Evolutionary conservation across 2,797 vertebrate genomes (phyloP).

Genomic region (Eupleurogrammus muticus): DNA sequence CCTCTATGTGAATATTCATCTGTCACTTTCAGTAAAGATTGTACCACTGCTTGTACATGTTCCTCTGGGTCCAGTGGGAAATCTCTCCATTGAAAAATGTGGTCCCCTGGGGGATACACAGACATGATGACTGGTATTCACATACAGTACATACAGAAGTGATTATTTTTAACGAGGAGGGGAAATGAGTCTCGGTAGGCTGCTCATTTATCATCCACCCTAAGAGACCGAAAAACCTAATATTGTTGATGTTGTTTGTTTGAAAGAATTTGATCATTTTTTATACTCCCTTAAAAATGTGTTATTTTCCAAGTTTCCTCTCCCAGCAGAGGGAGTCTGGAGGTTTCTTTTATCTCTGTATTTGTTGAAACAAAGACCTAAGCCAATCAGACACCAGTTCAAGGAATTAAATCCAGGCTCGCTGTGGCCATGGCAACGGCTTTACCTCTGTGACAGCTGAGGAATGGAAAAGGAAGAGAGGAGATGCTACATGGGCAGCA

Average conservation of each 20-base stretch:
- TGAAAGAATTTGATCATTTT: not conserved
- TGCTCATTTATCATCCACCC: slow-evolving; percentile 13
- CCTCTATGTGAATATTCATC: slow-evolving; percentile 40
- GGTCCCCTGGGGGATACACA: not conserved
- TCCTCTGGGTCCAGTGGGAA: slow-evolving; percentile 23
- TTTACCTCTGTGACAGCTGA: slow-evolving; percentile 77
- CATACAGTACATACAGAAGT: not conserved
- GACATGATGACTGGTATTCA: slow-evolving; percentile 6
- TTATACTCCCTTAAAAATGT: not conserved
- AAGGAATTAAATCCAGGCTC: slow-evolving; percentile 76
- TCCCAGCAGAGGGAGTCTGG: slow-evolving; percentile 68
- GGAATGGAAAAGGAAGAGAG: slow-evolving; percentile 53
- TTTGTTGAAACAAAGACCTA: slow-evolving; percentile 43
- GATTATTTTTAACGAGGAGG: slow-evolving; percentile 18
- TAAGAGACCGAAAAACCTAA: slow-evolving; percentile 6
- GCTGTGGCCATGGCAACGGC: slow-evolving; percentile 81
- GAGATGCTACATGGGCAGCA: slow-evolving; percentile 32
- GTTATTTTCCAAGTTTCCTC: slow-evolving; percentile 4
- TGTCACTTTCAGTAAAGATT: slow-evolving; percentile 14
- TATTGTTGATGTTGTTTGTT: slow-evolving; percentile 6
- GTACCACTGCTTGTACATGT: slow-evolving; percentile 12
- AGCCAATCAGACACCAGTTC: slow-evolving; percentile 66
- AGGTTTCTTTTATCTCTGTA: slow-evolving; percentile 22
- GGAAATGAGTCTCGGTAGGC: slow-evolving; percentile 27
- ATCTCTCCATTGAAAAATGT: slow-evolving; percentile 25